Evolutionary conservation across 2,113 vertebrate species (phyloP).

Genomic region (Nothocercus nigrocapillus): DNA sequence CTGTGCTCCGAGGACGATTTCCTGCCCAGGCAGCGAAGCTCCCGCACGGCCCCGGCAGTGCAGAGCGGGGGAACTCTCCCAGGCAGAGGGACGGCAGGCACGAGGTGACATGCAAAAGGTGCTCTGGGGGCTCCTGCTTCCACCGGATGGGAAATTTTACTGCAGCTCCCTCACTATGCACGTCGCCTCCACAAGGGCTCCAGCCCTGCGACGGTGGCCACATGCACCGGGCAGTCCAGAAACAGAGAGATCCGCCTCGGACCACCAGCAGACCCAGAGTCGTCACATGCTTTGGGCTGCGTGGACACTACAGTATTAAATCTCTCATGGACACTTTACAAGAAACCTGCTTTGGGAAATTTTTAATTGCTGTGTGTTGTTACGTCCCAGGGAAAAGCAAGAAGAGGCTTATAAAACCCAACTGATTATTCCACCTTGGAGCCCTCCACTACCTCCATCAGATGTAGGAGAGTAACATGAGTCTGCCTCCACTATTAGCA

Average conservation of each 20-base stretch:
- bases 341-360: background rate
- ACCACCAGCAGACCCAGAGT: background rate
- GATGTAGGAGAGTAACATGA: background rate
- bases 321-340: background rate
- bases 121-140: no score
- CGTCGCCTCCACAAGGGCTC: no score
- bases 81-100: no score
- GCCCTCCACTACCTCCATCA: background rate
- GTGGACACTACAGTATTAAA: rapidly evolving
- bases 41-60: background rate
- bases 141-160: no score
- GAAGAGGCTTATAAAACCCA: constrained; percentile 3
- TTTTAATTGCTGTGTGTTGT: constrained; percentile 8
- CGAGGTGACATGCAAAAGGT: no score
- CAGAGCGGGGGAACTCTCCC: no score
- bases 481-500: background rate
- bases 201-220: background rate
- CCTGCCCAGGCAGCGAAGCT: background rate
- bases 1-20: background rate
- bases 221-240: background rate
- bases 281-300: rapidly evolving
- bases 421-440: background rate
- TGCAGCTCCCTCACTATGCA: no score
- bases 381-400: background rate
- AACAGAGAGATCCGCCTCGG: background rate